Conservation (phyloP, 2,888 invertebrate species). For the Lasioglossum zephyrum region DNA sequence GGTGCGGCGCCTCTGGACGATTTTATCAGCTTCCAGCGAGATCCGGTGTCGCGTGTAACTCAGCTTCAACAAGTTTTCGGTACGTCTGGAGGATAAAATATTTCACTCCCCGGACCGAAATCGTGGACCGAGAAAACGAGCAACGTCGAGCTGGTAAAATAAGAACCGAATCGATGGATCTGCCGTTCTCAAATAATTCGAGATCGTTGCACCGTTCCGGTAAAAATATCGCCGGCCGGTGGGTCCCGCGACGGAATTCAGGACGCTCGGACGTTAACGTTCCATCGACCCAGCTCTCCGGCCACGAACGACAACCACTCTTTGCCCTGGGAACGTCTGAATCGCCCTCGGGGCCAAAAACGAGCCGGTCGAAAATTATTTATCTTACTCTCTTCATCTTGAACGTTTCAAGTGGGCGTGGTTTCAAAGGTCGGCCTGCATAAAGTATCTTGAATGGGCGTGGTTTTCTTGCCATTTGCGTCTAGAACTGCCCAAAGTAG, state of each 20-base stretch:
- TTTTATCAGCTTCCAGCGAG: not conserved
- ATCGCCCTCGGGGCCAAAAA: not conserved
- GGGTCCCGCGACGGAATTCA: not conserved
- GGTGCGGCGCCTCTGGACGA: not conserved
- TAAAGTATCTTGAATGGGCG: not conserved
- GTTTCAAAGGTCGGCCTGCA: no score
- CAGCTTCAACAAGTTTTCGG: slow-evolving; percentile 3
- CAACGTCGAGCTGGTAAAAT: not conserved
- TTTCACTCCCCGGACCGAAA: not conserved
- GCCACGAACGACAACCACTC: not conserved
- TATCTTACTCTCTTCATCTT: no score
- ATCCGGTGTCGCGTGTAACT: not conserved
- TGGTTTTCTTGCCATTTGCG: not conserved
- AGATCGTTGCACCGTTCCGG: slow-evolving; percentile 8
- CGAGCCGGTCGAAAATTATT: no score
- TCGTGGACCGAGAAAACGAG: not conserved
- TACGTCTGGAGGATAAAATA: not conserved
- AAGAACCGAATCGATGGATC: not conserved
- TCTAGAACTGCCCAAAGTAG: not conserved
- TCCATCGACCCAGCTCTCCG: not conserved
- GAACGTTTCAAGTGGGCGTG: not conserved
- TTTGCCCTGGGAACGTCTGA: not conserved
- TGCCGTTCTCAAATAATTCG: not conserved
- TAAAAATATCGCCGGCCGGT: slow-evolving; percentile 5
- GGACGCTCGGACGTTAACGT: slow-evolving; percentile 5